These are phyloP conservation scores for Ochropleura leucogaster DNA, from an alignment of 2,888 invertebrate genomes.

Conservation along the genomic window DNA sequence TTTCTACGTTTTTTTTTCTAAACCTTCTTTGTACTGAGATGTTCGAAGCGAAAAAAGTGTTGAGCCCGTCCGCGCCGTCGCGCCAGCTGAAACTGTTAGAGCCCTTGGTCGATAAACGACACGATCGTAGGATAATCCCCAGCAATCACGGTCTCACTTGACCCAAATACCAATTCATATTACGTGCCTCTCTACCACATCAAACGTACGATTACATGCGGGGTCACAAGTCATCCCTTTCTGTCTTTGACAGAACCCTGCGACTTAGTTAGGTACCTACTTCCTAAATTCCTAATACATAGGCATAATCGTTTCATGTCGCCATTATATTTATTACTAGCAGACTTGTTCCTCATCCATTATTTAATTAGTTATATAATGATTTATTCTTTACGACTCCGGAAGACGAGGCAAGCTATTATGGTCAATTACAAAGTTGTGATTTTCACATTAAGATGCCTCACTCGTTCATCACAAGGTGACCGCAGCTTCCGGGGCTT, in stretches of 20 bases:
- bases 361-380: constrained; percentile 54
- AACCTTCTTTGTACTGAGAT: constrained; percentile 1
- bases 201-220: constrained; percentile 44
- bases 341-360: constrained; percentile 40
- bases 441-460: constrained; percentile 62
- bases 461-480: constrained; percentile 55
- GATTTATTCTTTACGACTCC: constrained; percentile 55
- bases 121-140: constrained; percentile 59
- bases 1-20: not conserved
- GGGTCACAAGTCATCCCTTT: constrained; percentile 48
- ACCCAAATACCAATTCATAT: constrained; percentile 66
- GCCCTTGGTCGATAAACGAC: constrained; percentile 44
- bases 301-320: constrained; percentile 39
- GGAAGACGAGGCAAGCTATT: constrained; percentile 55
- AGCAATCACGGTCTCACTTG: constrained; percentile 61
- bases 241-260: constrained; percentile 37
- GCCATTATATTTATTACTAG: constrained; percentile 47
- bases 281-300: constrained; percentile 8
- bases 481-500: constrained; percentile 49
- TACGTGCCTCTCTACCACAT: constrained; percentile 48
- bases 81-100: constrained; percentile 24
- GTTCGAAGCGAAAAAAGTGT: constrained; percentile 30
- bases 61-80: not conserved
- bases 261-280: constrained; percentile 19
- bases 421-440: constrained; percentile 61